Conservation (phyloP, 2,888 invertebrate species). For the Nemurella pictetii region DNA sequence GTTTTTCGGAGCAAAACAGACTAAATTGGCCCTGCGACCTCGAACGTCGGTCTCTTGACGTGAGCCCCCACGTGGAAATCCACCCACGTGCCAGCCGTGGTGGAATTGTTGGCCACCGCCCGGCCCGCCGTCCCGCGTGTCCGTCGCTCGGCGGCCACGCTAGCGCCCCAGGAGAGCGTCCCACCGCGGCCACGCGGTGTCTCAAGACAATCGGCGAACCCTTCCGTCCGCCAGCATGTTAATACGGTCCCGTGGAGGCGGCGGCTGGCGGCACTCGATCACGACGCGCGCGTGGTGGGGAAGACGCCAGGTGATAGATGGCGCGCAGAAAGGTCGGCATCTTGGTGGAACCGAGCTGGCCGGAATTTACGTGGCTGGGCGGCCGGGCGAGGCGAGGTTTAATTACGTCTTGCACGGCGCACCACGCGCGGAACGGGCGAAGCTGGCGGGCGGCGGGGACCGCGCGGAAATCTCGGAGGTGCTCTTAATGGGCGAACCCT, state of each 20-base stretch:
- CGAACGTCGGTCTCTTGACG: neutral
- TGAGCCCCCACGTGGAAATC: neutral
- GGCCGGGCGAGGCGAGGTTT: neutral
- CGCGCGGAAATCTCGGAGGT: neutral
- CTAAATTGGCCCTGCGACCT: neutral
- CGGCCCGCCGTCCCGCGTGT: neutral
- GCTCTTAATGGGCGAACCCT: too few relatives aligned
- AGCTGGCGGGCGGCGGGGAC: neutral
- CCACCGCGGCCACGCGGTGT: neutral
- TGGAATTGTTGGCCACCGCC: neutral
- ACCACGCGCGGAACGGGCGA: neutral
- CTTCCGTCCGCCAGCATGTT: neutral
- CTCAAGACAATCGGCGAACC: too few relatives aligned
- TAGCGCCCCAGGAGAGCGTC: neutral
- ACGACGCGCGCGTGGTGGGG: too few relatives aligned
- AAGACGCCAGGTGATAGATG: neutral
- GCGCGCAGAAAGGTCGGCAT: neutral
- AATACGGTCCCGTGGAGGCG: neutral
- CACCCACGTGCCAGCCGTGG: neutral
- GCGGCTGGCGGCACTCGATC: neutral
- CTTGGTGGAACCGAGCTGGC: neutral
- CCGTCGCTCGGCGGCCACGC: neutral
- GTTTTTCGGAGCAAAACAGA: neutral
- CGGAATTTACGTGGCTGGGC: neutral
- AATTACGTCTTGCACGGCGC: neutral